These are phyloP conservation scores for Aptenodytes patagonicus DNA, from an alignment of 2,113 vertebrate species.

Conservation along the genomic window DNA sequence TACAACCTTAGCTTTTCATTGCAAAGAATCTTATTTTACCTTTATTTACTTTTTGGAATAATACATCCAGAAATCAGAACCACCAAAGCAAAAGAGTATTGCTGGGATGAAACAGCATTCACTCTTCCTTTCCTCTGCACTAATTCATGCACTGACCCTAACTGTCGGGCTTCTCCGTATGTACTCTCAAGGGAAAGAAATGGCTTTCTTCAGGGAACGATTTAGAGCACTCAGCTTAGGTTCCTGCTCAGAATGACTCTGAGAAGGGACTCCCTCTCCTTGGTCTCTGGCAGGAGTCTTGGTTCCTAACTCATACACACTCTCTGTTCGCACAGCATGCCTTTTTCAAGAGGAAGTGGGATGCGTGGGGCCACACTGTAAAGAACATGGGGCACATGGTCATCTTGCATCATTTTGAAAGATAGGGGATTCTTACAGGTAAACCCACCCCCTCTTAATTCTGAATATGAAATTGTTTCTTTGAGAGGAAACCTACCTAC, in stretches of 20 bases:
- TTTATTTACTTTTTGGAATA: neutral
- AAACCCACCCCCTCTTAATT: neutral
- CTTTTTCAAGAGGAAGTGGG: neutral
- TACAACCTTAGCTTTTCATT: neutral
- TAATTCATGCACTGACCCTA: neutral
- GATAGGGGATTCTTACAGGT: neutral
- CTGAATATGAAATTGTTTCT: neutral
- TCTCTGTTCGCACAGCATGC: neutral
- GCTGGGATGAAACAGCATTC: neutral
- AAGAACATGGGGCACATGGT: no score
- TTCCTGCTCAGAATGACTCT: neutral
- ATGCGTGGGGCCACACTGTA: fast-evolving
- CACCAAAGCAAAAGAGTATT: neutral
- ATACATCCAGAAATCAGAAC: neutral
- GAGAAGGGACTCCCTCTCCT: neutral
- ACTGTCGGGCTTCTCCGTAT: neutral
- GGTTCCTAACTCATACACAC: neutral
- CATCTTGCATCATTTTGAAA: neutral
- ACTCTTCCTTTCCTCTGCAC: neutral
- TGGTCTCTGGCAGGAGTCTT: neutral
- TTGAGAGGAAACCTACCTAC: neutral
- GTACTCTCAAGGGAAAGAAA: neutral
- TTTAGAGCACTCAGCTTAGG: neutral
- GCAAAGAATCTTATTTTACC: neutral
- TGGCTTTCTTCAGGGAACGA: neutral